These are phyloP conservation scores for Helarctos malayanus DNA, from an alignment of 2,797 vertebrate species.

Conservation along the genomic window DNA sequence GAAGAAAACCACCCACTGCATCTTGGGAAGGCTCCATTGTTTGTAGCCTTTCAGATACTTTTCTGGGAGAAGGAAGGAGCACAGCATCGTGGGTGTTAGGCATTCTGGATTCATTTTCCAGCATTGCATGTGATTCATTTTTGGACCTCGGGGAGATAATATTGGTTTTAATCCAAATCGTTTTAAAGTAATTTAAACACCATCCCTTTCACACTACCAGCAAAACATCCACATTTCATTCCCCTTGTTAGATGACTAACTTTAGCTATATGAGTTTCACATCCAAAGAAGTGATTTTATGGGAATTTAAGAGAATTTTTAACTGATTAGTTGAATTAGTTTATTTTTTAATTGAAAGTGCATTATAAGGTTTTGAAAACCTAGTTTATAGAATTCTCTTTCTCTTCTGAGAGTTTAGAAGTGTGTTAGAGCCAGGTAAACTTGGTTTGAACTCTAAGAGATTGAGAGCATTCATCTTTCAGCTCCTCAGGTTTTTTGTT, in stretches of 20 bases:
- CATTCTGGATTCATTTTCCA: constrained; percentile 39
- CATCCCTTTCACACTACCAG: background rate
- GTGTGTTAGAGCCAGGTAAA: background rate
- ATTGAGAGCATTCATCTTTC: background rate
- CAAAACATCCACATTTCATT: constrained; percentile 46
- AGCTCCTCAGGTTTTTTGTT: background rate
- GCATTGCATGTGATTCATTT: constrained; percentile 63
- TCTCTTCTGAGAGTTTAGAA: background rate
- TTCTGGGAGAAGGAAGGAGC: background rate
- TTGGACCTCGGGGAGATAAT: constrained; percentile 46
- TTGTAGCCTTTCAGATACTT: background rate
- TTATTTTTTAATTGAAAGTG: constrained; percentile 49
- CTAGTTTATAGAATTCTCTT: background rate
- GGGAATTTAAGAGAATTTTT: constrained; percentile 19
- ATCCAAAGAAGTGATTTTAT: constrained; percentile 44
- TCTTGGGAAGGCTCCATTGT: background rate
- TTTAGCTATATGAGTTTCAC: constrained; percentile 18
- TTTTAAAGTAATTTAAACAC: constrained; percentile 66
- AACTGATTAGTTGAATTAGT: constrained; percentile 7
- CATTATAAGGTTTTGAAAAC: constrained; percentile 44
- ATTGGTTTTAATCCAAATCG: constrained; percentile 62
- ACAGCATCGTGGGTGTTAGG: background rate
- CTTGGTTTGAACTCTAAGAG: background rate
- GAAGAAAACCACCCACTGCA: background rate
- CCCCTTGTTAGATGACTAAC: background rate